Conservation (phyloP, 2,888 invertebrate genomes). For the Gnatocerus cornutus region DNA sequence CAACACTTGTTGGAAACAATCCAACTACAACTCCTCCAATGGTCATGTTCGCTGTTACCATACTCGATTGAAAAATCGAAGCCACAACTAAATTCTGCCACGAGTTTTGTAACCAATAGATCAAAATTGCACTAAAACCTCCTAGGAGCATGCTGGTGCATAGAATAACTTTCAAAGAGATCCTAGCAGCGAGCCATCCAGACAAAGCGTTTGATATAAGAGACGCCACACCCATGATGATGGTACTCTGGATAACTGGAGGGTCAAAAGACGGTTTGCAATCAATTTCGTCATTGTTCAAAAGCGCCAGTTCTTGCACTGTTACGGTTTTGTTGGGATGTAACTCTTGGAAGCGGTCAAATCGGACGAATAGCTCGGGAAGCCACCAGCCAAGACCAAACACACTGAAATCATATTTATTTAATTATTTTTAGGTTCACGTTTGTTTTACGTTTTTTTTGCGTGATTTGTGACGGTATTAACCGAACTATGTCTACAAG, state of each 20-base stretch:
- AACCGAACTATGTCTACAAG: not conserved
- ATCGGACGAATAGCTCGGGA: slow-evolving; percentile 82
- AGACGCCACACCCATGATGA: slow-evolving; percentile 79
- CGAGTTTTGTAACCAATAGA: slow-evolving; percentile 75
- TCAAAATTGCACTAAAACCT: slow-evolving; percentile 74
- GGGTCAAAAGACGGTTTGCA: slow-evolving; percentile 76
- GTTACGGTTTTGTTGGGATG: slow-evolving; percentile 72
- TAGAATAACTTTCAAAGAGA: slow-evolving; percentile 64
- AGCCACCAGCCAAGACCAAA: slow-evolving; percentile 84
- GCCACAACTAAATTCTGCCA: slow-evolving; percentile 75
- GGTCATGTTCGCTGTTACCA: slow-evolving; percentile 72
- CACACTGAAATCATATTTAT: slow-evolving; percentile 72
- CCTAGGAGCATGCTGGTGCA: slow-evolving; percentile 71
- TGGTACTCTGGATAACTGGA: slow-evolving; percentile 78
- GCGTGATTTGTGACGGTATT: slow-evolving; percentile 18
- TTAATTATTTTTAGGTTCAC: not conserved
- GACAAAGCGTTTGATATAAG: slow-evolving; percentile 78
- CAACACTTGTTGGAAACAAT: slow-evolving; percentile 69
- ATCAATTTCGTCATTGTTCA: slow-evolving; percentile 49
- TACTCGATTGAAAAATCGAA: slow-evolving; percentile 72
- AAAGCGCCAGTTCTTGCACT: slow-evolving; percentile 63
- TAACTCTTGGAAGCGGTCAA: slow-evolving; percentile 69
- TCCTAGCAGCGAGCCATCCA: slow-evolving; percentile 73
- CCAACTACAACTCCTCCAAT: slow-evolving; percentile 67
- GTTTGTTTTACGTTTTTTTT: slow-evolving; percentile 5